Base-by-base conservation (phyloP, 2,797 vertebrate species). In the Phylloscopus collybita region DNA sequence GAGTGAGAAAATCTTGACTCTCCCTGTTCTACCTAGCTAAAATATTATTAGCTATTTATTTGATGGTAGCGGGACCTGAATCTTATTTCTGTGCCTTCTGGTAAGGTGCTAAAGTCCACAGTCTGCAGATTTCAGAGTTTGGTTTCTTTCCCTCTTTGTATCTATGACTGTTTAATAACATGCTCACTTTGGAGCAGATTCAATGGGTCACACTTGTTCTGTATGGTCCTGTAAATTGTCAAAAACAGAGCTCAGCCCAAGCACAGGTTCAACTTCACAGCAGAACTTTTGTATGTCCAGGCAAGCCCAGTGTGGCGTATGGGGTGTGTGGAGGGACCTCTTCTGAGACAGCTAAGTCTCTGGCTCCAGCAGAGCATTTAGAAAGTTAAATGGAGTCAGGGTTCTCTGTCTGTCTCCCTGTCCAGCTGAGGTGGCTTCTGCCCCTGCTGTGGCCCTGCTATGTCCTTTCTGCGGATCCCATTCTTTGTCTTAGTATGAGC, bases 401-500 rank as follows among this genome's bases (percentile, higher is more conserved):
- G 23, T 3, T 86, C 20, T 83, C 32, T 57, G 54, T 50, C 13
- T 6, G n/a, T 18, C 30, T 78, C 45, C 44, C 76, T 91, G 54
- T 13, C 7, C 44, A 69, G 36, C 16, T 86, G 50, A 83, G 32
- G 40, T 47, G 53, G 10, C 19, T 64, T 80, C 45, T 67, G 19
- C 40, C 32, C 16, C 17, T 71, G 6, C 22, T 3, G 5, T 45
- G 70, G 20, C 12, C 20, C 26, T 49, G 26, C 13, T 0, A 0
- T 21, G 16, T 83, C 8, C 27, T 75, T 84, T 90, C 40, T 86
- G 65, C 49, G 36, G 32, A 75, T 92, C 25, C 12, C 34, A 17
- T 75, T 88, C 38, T 53, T 61, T 73, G 21, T 36, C 10, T 90
- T 60, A 57, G 53, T 50, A 86, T 51, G 36, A 79, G 14, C 8